These are phyloP conservation scores for Erythrocercus mccallii DNA, from an alignment of 2,113 vertebrate species.

Conservation along the genomic window DNA sequence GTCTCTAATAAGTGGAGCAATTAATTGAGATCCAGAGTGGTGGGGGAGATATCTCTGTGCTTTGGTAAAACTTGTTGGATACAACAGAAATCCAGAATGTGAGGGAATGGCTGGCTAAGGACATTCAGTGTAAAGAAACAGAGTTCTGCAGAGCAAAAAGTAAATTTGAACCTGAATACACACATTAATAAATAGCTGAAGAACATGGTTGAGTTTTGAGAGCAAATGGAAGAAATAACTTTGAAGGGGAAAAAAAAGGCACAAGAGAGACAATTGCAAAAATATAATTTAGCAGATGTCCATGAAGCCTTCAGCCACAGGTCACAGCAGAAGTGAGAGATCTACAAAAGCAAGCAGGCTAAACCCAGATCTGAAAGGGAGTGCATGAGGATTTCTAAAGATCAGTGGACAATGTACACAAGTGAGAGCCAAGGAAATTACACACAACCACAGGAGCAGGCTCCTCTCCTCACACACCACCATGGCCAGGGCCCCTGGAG, in stretches of 20 bases:
- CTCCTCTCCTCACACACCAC: not conserved
- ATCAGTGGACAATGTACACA: not conserved
- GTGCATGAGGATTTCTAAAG: not conserved
- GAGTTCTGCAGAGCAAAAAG: not conserved
- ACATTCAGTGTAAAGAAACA: not conserved
- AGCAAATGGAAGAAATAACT: not conserved
- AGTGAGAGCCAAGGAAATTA: not conserved
- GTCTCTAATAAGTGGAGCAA: not conserved
- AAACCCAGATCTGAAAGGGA: not conserved
- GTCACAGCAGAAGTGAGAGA: not conserved
- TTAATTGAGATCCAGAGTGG: not conserved
- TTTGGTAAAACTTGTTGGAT: not conserved
- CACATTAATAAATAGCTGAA: not conserved
- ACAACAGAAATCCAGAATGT: not conserved
- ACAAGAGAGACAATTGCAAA: not conserved
- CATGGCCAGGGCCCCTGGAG: not conserved
- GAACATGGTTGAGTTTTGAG: not conserved
- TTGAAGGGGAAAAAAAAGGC: not conserved
- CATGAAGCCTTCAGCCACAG: not conserved
- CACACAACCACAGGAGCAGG: not conserved
- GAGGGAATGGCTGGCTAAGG: not conserved
- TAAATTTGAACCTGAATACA: not conserved
- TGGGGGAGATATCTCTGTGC: not conserved
- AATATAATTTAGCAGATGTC: not conserved
- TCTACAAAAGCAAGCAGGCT: not conserved